Conservation (phyloP, 1,140 invertebrate genomes). For the Drosophila pandora region DNA sequence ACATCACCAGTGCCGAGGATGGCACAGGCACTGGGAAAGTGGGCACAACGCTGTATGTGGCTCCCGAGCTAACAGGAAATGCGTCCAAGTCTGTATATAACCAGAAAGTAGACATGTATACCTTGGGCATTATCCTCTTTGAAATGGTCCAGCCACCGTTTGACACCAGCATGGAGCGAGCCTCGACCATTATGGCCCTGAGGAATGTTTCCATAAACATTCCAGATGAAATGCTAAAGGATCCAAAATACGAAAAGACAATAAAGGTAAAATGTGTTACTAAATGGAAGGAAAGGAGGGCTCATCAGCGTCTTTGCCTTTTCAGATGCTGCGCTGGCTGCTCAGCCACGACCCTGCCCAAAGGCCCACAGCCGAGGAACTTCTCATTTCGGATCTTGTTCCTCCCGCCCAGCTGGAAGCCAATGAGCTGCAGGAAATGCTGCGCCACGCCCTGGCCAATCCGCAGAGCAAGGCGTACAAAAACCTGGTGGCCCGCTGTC, state of each 20-base stretch:
- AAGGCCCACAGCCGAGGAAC: slow-evolving; percentile 92
- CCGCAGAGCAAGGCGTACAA: slow-evolving; percentile 93
- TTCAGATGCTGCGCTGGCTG: slow-evolving; percentile 87
- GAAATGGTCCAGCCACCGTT: slow-evolving; percentile 96
- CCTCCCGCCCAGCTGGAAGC: slow-evolving; percentile 90
- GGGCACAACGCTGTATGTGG: slow-evolving; percentile 96
- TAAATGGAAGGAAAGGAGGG: too few relatives aligned
- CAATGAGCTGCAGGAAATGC: slow-evolving; percentile 90
- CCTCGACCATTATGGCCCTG: slow-evolving; percentile 89
- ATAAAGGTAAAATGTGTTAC: slow-evolving; percentile 51
- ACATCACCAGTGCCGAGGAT: slow-evolving; percentile 72
- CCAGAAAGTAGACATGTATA: slow-evolving; percentile 96
- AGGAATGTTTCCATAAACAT: slow-evolving; percentile 88
- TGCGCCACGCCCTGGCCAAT: slow-evolving; percentile 91
- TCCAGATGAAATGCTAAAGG: slow-evolving; percentile 83
- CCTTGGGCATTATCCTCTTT: slow-evolving; percentile 95
- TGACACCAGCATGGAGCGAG: slow-evolving; percentile 94
- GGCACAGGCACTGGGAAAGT: slow-evolving; percentile 92
- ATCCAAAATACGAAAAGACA: slow-evolving; percentile 80
- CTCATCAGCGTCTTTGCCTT: not conserved
- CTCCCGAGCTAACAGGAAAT: slow-evolving; percentile 92
- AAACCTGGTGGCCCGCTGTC: slow-evolving; percentile 89
- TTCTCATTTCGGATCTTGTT: slow-evolving; percentile 91
- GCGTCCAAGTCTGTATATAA: slow-evolving; percentile 90
- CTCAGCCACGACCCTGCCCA: slow-evolving; percentile 92